These are phyloP conservation scores for Bugulina stolonifera DNA, from an alignment of 2,888 invertebrate species.

Conservation along the genomic window DNA sequence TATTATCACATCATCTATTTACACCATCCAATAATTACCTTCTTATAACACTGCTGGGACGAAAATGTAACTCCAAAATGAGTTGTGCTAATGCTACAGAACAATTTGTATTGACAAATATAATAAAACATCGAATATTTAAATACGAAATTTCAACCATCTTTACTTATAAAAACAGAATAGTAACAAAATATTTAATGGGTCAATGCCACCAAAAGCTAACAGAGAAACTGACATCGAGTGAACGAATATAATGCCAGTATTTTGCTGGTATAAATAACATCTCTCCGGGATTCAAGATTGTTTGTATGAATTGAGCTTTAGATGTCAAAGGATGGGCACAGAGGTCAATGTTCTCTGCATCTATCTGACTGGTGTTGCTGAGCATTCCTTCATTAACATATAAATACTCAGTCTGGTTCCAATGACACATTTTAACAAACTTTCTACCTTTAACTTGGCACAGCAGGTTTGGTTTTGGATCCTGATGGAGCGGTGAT, in stretches of 20 bases:
- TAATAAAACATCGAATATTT: too few relatives aligned
- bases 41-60: too few relatives aligned
- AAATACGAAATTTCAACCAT: too few relatives aligned
- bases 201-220: conserved; percentile 90
- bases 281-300: conserved; percentile 77
- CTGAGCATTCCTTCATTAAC: conserved; percentile 69
- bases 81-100: too few relatives aligned
- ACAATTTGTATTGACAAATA: too few relatives aligned
- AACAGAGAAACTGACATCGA: conserved; percentile 85
- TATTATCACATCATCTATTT: too few relatives aligned
- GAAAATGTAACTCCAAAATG: too few relatives aligned
- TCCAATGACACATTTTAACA: conserved; percentile 73
- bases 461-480: conserved; percentile 82
- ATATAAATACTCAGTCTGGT: conserved; percentile 68
- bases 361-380: conserved; percentile 88
- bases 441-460: conserved; percentile 81
- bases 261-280: conserved; percentile 88
- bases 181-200: too few relatives aligned
- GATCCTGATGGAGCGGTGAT: conserved; percentile 90
- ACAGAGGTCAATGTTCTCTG: conserved; percentile 67
- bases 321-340: conserved; percentile 65
- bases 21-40: too few relatives aligned
- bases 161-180: too few relatives aligned
- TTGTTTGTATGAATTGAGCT: conserved; percentile 60
- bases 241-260: conserved; percentile 93